phyloP scores from a whole-genome alignment of 2,113 vertebrate species.

The Scytalopus superciliaris region DNA sequence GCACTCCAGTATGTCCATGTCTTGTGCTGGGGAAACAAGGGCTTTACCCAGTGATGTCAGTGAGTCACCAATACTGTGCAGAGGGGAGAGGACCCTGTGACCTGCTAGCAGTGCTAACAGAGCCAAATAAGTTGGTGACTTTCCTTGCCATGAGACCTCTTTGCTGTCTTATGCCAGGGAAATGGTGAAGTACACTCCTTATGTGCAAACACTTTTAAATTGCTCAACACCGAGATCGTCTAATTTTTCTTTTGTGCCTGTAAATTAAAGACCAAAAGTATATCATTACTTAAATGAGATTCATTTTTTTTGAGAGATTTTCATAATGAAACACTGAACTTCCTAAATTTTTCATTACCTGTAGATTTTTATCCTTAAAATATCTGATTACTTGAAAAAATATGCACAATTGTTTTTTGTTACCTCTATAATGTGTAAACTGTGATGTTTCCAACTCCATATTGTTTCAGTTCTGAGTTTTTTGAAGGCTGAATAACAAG shows the following conservation, averaged over 20 bases:
- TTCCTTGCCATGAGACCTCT: neutral
- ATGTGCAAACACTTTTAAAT: neutral
- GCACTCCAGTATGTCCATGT: neutral
- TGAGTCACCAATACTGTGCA: neutral
- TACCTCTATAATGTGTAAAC: neutral
- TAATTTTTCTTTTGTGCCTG: neutral
- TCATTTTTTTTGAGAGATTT: neutral
- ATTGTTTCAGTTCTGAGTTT: neutral
- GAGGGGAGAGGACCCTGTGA: neutral
- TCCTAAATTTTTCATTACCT: neutral
- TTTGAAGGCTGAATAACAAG: neutral
- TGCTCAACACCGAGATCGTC: neutral
- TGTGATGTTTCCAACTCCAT: neutral
- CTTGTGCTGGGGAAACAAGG: neutral
- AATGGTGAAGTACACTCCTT: neutral
- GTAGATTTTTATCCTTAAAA: neutral
- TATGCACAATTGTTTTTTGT: neutral
- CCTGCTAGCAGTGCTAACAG: neutral
- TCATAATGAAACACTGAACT: neutral
- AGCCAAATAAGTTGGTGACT: neutral
- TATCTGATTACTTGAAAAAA: neutral
- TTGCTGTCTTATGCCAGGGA: neutral
- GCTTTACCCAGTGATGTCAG: accelerated
- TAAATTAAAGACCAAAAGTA: neutral
- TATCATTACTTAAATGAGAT: neutral